Conservation (phyloP, 2,888 invertebrate species). For the Eudemis profundana region DNA sequence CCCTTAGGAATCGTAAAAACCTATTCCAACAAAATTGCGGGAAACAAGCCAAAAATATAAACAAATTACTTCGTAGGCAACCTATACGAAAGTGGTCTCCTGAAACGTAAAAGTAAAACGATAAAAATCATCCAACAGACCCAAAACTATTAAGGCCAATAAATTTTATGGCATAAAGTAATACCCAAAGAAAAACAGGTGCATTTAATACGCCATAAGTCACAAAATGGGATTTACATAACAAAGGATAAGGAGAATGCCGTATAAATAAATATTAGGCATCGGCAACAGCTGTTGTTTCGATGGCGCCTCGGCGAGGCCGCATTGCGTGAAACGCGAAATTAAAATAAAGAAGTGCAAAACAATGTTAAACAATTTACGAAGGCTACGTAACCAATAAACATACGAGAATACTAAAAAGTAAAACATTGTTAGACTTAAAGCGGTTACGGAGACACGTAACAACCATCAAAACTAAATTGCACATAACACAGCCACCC, state of each 20-base stretch:
- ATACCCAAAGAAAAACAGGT: conserved; percentile 25
- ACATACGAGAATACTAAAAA: conserved; percentile 19
- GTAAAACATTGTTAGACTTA: conserved; percentile 22
- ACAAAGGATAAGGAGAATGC: conserved; percentile 28
- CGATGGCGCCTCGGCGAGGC: conserved; percentile 20
- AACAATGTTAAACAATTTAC: conserved; percentile 21
- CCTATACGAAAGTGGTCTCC: background rate
- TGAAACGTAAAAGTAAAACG: background rate
- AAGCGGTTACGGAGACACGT: conserved; percentile 22
- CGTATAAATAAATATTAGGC: conserved; percentile 31
- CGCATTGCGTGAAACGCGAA: conserved; percentile 17
- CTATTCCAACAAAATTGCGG: background rate
- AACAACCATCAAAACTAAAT: conserved; percentile 40
- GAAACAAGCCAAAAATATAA: background rate
- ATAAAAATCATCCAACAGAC: background rate
- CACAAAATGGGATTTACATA: conserved; percentile 31
- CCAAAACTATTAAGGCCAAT: conserved; percentile 27
- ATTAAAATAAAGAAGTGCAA: conserved; percentile 28
- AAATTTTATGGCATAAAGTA: conserved; percentile 12
- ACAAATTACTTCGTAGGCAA: background rate
- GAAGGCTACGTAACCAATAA: conserved; percentile 3
- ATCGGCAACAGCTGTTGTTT: conserved; percentile 32
- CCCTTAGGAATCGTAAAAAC: conserved; percentile 10
- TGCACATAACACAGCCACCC: conserved; percentile 38
- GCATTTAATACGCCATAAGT: conserved; percentile 38